Percentiles rank a stretch among this genome's conserved stretches.
phyloP scores from a whole-genome alignment of 2,797 vertebrate genomes.

The Cephalopachus bancanus region DNA sequence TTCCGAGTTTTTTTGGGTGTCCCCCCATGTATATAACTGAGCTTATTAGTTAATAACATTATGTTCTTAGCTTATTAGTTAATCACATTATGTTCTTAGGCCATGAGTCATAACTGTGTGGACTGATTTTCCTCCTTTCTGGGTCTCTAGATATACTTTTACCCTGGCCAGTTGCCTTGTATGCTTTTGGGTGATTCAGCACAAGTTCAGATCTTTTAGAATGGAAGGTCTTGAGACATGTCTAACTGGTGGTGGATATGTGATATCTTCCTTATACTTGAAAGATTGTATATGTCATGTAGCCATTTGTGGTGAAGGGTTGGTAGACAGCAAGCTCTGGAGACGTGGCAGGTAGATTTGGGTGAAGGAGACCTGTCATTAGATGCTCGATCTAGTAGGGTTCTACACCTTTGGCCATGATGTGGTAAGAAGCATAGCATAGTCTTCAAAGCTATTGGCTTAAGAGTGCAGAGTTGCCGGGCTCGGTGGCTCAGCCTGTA shows the following conservation, averaged over 20 bases:
- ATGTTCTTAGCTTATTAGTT: not conserved
- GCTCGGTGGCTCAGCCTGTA: too few species aligned
- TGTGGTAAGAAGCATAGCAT: not conserved
- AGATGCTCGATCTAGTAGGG: not conserved
- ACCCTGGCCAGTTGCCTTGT: not conserved
- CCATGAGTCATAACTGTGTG: not conserved
- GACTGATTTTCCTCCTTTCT: not conserved
- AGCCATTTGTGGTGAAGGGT: not conserved
- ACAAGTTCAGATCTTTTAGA: conserved; percentile 17
- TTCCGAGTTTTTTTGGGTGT: too few species aligned
- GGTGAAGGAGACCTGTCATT: not conserved
- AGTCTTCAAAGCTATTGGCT: not conserved
- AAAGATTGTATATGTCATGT: not conserved
- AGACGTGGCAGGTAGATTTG: not conserved
- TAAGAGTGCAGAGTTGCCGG: conserved; percentile 13
- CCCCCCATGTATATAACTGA: not conserved
- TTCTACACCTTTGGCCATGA: not conserved
- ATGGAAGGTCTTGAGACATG: not conserved
- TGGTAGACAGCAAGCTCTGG: not conserved
- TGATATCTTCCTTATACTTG: not conserved
- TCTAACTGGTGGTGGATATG: not conserved
- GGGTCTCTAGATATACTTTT: not conserved
- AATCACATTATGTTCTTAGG: not conserved
- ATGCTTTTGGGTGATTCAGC: not conserved
- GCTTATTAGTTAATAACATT: not conserved